These are phyloP conservation scores for Halcyon smyrnensis DNA, from an alignment of 2,797 vertebrate species.

Conservation along the genomic window DNA sequence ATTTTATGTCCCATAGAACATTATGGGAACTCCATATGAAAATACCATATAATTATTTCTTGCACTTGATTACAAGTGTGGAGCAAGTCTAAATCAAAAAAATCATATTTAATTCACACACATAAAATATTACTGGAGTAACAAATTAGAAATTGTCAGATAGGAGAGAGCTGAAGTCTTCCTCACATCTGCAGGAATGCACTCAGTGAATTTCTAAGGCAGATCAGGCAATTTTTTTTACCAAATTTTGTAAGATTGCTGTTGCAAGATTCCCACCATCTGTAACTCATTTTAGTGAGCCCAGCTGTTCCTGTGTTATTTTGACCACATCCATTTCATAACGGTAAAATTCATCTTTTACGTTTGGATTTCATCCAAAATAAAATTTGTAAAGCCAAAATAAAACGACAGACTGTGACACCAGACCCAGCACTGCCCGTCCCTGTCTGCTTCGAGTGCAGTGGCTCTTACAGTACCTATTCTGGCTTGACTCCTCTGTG, in stretches of 20 bases:
- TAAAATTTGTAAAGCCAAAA: not conserved
- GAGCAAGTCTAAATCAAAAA: not conserved
- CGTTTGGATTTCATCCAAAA: not conserved
- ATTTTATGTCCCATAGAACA: not conserved
- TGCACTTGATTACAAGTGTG: not conserved
- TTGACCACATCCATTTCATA: not conserved
- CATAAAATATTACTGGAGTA: not conserved
- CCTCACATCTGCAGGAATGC: not conserved
- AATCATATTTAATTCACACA: not conserved
- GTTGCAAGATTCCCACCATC: not conserved
- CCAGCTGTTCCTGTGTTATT: constrained; percentile 7
- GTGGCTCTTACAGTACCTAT: not conserved
- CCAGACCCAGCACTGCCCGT: not conserved
- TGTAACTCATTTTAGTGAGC: not conserved
- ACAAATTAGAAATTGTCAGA: not conserved
- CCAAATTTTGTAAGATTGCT: not conserved
- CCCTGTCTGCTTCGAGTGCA: not conserved
- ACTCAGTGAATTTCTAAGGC: not conserved
- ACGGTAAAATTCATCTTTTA: not conserved
- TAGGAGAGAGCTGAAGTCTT: not conserved
- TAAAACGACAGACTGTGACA: not conserved
- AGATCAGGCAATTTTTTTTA: not conserved
- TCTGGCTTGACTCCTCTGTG: not conserved
- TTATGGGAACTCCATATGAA: not conserved
- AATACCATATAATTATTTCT: not conserved